These are phyloP conservation scores for Nomada ruficornis DNA, from an alignment of 2,888 invertebrate species.

Conservation along the genomic window DNA sequence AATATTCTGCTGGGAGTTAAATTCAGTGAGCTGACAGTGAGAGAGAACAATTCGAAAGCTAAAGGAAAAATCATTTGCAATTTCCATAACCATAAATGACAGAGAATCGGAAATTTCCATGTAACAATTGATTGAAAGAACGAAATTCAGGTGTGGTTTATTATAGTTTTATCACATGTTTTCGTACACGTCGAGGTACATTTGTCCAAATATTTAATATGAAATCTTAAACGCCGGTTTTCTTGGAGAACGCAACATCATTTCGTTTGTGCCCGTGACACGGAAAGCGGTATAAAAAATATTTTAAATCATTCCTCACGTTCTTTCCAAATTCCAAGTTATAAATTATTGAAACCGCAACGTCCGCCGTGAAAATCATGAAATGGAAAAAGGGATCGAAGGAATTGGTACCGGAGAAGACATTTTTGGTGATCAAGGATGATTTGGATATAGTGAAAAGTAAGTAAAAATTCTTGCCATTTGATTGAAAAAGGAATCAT, in stretches of 20 bases:
- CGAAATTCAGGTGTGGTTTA: slow-evolving; percentile 39
- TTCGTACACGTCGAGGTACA: neutral
- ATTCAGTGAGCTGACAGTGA: slow-evolving; percentile 36
- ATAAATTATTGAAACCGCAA: slow-evolving; percentile 8
- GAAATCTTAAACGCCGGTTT: slow-evolving; percentile 10
- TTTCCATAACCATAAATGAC: slow-evolving; percentile 42
- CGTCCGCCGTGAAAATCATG: slow-evolving; percentile 66
- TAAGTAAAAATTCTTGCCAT: slow-evolving; percentile 35
- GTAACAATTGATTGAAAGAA: slow-evolving; percentile 18
- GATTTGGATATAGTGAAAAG: slow-evolving; percentile 60
- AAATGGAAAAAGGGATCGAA: slow-evolving; percentile 76
- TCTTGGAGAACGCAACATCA: slow-evolving; percentile 1
- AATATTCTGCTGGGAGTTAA: slow-evolving; percentile 29
- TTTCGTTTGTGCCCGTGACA: slow-evolving; percentile 9
- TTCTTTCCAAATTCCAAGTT: slow-evolving; percentile 33
- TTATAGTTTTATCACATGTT: neutral
- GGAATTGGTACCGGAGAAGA: slow-evolving; percentile 79
- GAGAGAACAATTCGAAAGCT: slow-evolving; percentile 5
- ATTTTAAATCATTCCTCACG: neutral
- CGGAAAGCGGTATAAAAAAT: neutral
- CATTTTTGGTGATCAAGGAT: slow-evolving; percentile 77
- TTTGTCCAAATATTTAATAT: slow-evolving; percentile 6
- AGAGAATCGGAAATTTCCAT: neutral
- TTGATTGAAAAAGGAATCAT: neutral
- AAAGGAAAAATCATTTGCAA: slow-evolving; percentile 20